A percentile compares a stretch with the other conserved stretches of the same genome.
phyloP scores from a whole-genome alignment of 2,797 vertebrate genomes.

The Salarias fasciatus region DNA sequence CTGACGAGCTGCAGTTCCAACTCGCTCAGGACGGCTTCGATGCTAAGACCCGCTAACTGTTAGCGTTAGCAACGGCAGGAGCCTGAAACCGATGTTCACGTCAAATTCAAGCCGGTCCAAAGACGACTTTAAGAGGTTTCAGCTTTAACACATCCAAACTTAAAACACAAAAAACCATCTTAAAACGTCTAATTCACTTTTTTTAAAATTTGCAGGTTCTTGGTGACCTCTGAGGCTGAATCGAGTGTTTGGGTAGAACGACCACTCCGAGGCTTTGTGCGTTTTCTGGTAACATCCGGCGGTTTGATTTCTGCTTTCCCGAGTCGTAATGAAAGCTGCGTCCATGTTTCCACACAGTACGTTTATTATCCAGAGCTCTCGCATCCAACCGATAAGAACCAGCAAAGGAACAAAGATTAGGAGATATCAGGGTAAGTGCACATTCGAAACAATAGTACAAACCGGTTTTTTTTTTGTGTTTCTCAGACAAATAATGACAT shows the following conservation, averaged over 20 bases:
- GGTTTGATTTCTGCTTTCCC: too few relatives aligned
- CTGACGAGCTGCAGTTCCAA: too few relatives aligned
- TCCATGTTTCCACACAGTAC: slow-evolving; percentile 67
- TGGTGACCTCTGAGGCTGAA: too few relatives aligned
- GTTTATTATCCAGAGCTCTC: slow-evolving; percentile 75
- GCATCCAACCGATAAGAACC: slow-evolving; percentile 76
- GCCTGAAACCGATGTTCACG: neutral
- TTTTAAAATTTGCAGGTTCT: too few relatives aligned
- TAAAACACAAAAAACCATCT: too few relatives aligned
- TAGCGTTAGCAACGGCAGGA: neutral
- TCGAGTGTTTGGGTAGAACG: too few relatives aligned
- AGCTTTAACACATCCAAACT: neutral
- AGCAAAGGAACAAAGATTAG: slow-evolving; percentile 60
- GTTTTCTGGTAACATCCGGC: too few relatives aligned
- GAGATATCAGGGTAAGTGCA: slow-evolving; percentile 74
- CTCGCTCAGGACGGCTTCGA: neutral
- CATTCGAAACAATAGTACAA: slow-evolving; percentile 80
- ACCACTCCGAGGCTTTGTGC: too few relatives aligned
- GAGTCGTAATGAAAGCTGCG: too few relatives aligned
- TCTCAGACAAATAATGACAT: slow-evolving; percentile 76
- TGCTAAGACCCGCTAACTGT: neutral
- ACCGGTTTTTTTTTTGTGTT: slow-evolving; percentile 41
- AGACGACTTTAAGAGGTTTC: neutral
- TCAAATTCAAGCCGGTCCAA: neutral
- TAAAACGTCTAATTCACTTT: too few relatives aligned